Evolutionary conservation across 2,113 vertebrate genomes (phyloP).

Genomic region (Periophthalmodon schlosseri): DNA sequence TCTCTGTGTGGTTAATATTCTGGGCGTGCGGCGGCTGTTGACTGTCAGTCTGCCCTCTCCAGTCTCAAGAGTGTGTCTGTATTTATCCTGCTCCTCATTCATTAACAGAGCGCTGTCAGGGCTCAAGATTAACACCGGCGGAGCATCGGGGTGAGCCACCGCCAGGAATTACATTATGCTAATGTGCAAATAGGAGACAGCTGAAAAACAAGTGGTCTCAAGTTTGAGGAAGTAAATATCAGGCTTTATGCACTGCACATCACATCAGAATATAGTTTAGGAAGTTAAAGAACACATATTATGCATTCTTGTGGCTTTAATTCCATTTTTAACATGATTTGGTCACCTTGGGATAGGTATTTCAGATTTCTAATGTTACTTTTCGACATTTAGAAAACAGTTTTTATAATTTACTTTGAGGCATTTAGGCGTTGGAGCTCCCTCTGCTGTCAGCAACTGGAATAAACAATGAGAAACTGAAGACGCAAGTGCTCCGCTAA

Average conservation of each 20-base stretch:
- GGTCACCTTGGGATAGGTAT: too few species aligned
- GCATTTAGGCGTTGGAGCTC: too few species aligned
- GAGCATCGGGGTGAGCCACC: constrained; percentile 1
- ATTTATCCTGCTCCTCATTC: constrained; percentile 27
- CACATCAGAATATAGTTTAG: too few species aligned
- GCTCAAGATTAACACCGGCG: constrained; percentile 26
- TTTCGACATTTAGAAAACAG: too few species aligned
- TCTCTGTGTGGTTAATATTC: background rate
- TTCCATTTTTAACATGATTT: too few species aligned
- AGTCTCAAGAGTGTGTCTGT: constrained; percentile 24
- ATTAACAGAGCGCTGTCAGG: constrained; percentile 27
- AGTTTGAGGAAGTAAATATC: background rate
- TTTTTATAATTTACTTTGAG: too few species aligned
- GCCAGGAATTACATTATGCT: constrained; percentile 6
- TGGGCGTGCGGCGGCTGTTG: background rate
- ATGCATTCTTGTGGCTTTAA: too few species aligned
- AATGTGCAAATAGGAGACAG: constrained; percentile 6
- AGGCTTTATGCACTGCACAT: background rate
- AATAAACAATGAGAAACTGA: too few species aligned
- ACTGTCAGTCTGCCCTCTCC: constrained; percentile 29
- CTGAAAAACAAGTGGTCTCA: constrained; percentile 8
- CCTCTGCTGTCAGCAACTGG: too few species aligned
- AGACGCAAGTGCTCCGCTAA: too few species aligned
- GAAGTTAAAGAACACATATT: too few species aligned
- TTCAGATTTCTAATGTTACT: too few species aligned